Conservation (phyloP, 2,797 vertebrate genomes). For the Mastacembelus armatus region DNA sequence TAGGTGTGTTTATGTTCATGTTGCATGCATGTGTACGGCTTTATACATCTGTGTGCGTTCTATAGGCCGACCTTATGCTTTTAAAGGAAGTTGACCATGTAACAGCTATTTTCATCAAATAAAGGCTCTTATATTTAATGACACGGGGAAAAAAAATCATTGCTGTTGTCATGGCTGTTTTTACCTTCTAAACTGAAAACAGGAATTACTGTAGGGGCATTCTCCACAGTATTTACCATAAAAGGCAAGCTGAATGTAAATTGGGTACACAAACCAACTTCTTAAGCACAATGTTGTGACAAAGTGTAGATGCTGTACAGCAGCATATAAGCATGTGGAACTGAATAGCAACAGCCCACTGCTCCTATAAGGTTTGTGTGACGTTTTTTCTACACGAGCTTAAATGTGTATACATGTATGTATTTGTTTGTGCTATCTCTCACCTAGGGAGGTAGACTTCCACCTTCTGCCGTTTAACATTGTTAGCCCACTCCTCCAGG, state of each 20-base stretch:
- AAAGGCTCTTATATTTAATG: too few species aligned
- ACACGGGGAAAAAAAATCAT: too few species aligned
- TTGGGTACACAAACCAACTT: neutral
- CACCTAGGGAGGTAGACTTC: conserved; percentile 97
- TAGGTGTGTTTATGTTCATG: neutral
- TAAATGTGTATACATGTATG: neutral
- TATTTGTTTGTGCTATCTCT: conserved; percentile 37
- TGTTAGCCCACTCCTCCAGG: conserved; percentile 96
- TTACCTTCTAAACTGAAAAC: too few species aligned
- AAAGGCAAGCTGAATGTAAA: too few species aligned
- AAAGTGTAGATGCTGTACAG: neutral
- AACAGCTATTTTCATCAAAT: too few species aligned
- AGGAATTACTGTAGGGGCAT: too few species aligned
- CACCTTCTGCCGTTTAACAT: conserved; percentile 97
- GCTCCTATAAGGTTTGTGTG: too few species aligned
- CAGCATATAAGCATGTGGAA: neutral
- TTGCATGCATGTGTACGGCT: neutral
- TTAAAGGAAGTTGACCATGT: too few species aligned
- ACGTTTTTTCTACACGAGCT: neutral
- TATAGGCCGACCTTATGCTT: neutral
- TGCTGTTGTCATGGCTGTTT: too few species aligned
- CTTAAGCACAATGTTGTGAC: neutral
- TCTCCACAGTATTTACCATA: too few species aligned
- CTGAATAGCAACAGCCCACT: neutral
- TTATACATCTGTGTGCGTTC: neutral